These are phyloP conservation scores for Wasmannia auropunctata DNA, from an alignment of 1,140 invertebrate genomes.

Conservation along the genomic window DNA sequence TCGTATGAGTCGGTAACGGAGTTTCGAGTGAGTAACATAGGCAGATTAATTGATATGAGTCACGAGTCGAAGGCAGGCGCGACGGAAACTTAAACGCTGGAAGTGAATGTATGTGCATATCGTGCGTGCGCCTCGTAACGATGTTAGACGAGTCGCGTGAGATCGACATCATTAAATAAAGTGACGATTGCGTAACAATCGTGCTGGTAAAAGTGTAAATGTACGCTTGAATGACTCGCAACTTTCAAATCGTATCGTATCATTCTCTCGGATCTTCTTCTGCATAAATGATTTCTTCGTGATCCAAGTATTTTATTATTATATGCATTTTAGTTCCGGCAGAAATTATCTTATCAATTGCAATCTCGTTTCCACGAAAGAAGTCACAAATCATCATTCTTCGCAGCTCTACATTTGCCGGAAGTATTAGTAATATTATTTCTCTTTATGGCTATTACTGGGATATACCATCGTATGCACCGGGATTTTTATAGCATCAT, in stretches of 20 bases:
- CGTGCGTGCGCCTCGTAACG: not conserved
- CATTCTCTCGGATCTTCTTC: not conserved
- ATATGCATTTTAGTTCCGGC: not conserved
- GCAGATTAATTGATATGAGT: constrained; percentile 76
- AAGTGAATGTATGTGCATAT: constrained; percentile 20
- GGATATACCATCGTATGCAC: not conserved
- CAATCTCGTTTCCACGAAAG: constrained; percentile 29
- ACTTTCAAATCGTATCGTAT: not conserved
- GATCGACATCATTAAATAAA: not conserved
- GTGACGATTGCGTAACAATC: not conserved
- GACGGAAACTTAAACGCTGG: constrained; percentile 56
- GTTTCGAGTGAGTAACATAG: constrained; percentile 71
- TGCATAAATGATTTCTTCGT: constrained; percentile 3
- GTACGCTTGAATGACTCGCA: not conserved
- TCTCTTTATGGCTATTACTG: not conserved
- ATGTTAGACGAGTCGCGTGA: not conserved
- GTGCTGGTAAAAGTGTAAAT: not conserved
- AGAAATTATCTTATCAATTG: not conserved
- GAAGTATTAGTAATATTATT: constrained; percentile 43
- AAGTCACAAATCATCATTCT: constrained; percentile 19
- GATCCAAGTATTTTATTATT: not conserved
- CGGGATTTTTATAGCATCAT: not conserved
- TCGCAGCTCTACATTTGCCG: constrained; percentile 4
- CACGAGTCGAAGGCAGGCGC: constrained; percentile 63
- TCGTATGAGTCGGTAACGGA: constrained; percentile 59